Base-by-base conservation (phyloP, 2,113 vertebrate species). In the Sceloporus tristichus region DNA sequence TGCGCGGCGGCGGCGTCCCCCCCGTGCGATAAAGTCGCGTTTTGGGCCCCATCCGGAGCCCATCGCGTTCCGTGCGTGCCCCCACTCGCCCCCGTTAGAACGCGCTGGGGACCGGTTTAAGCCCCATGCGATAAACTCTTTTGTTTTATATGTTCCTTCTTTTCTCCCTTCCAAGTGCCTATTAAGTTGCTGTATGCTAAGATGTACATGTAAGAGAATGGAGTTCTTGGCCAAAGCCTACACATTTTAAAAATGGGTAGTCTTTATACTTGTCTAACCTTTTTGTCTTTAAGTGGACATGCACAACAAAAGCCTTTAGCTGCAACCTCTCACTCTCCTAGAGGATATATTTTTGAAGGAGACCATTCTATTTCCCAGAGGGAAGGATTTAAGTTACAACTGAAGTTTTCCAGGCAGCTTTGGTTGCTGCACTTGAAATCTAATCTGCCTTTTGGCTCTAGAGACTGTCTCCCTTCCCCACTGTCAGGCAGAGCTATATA, bases 361-460 rank as follows among this genome's bases (percentile, higher is more conserved):
- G 75, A 78, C 81, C 84, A 65, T 81, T 76, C 23, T 87, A 48
- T 89, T 85, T 91, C 92, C 87, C 90, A 92, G 85, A 92, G 75
- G 78, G 85, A 88, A 75, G 73, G 73, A 91, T 94, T 95, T 93
- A 89, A 91, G 92, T 92, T 93, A 90, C 89, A 85, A 34, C 88
- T 93, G 83, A 85, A 94, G 84, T 92, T 84, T 93, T 93, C 86
- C 90, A 54, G 85, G 90, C 86, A 81, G 87, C 82, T 86, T 91
- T 94, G 89, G 91, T 91, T 94, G 87, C 88, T 94, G 87, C 88
- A 48, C 59, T 94, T 91, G 89, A 94, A 92, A 92, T 85, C 87
- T 91, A 91, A 80, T 90, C 68, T 92, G 85, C 87, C n/a, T 84
- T 91, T 89, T 85, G 59, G 71, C 88, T 90, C 81, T 80, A 54